These are phyloP conservation scores for Nycticebus coucang DNA, from an alignment of 2,113 vertebrate genomes.

Conservation along the genomic window DNA sequence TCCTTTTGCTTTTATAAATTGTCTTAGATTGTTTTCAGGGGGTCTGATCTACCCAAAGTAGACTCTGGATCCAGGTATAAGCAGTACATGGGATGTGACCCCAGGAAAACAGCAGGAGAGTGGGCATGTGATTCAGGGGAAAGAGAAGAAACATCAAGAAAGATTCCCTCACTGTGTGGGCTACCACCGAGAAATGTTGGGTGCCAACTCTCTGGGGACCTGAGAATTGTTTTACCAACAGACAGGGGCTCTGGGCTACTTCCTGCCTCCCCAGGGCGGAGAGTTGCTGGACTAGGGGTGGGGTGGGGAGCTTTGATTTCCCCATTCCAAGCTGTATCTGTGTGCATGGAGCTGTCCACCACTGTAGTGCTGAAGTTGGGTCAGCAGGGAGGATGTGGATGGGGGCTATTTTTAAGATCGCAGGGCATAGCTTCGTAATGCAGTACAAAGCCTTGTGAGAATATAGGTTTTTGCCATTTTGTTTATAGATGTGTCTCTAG, in stretches of 20 bases:
- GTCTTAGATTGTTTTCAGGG: neutral
- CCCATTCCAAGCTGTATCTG: neutral
- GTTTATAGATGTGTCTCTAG: neutral
- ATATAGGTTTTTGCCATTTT: neutral
- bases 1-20: neutral
- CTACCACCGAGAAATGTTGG: neutral
- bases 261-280: neutral
- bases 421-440: neutral
- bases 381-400: accelerated
- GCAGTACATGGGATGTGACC: neutral
- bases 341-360: neutral
- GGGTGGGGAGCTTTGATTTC: no score
- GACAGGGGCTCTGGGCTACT: neutral
- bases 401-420: neutral
- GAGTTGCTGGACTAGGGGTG: no score
- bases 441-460: neutral
- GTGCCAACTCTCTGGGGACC: neutral
- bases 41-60: neutral
- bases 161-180: neutral
- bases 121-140: neutral
- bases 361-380: neutral
- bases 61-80: neutral
- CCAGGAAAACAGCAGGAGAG: neutral
- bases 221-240: neutral
- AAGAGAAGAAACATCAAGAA: neutral